Evolutionary conservation across 2,888 invertebrate genomes (phyloP), one percentile per base, ranked within the genome.

Genomic region (Endotricha flammealis): DNA sequence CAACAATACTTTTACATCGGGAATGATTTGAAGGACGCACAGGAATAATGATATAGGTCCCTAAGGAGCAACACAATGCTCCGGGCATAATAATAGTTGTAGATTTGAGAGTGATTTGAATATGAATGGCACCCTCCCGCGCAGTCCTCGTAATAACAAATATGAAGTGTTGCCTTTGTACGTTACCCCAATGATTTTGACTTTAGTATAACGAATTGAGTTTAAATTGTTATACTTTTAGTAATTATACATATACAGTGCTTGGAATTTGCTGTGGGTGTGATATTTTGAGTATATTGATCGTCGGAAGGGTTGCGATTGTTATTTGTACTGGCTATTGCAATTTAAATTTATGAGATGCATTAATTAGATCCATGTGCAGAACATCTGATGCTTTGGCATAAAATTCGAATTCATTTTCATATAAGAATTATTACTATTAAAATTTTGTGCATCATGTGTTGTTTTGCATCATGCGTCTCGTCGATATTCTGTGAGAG

Each of bases 61-160:
- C 85, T 53, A 67, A 79, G 83, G 85, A 83, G 70, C 56, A 43
- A 67, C 71, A 85, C 81, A 85, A 85, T 81, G 74, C 71, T 53
- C 55, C 51, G 60, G 64, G 73, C 65, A 78, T 83, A 86, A 86
- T 86, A 85, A 85, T 85, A 85, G 85, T 83, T 82, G 82, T 83
- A 82, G 81, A 83, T 85, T 83, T 82, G 80, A 82, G 74, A 81
- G 78, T 78, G 67, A 85, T 85, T 85, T 85, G 79, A 83, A 85
- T 86, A 81, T 86, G 83, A 85, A 85, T 83, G 70, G 74, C 64
- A 62, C 82, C 85, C 83, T 83, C 81, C 78, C 77, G 83, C 77
- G 80, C 67, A 56, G 58, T 58, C 66, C 64, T 74, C 73, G 69
- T 77, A 81, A 85, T 85, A 85, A 85, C 83, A 83, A 83, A 83